A percentile compares a stretch with the other conserved stretches of the same genome.
Conservation (phyloP, 2,888 invertebrate species). For the Brachyptera risi region DNA sequence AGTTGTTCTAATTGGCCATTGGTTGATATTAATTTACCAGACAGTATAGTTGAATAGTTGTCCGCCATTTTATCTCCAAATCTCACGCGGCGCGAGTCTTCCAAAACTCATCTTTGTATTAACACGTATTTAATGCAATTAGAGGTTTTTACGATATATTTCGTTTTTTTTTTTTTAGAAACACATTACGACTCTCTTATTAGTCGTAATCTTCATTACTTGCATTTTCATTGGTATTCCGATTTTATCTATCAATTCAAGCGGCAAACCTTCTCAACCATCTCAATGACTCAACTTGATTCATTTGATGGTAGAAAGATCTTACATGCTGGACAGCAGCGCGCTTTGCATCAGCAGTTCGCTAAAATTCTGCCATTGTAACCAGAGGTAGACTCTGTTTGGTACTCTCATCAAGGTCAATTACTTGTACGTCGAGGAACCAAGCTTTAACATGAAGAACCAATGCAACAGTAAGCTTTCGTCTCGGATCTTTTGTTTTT, state of each 20-base stretch:
- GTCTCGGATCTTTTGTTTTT: conserved; percentile 7
- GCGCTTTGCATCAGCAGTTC: conserved; percentile 10
- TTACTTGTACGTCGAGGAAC: conserved; percentile 2
- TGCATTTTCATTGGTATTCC: conserved; percentile 12
- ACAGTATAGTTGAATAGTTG: no score
- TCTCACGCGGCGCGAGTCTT: no score
- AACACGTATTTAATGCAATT: conserved; percentile 10
- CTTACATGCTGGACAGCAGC: neutral
- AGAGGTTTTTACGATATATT: conserved; percentile 14
- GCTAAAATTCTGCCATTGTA: conserved; percentile 14
- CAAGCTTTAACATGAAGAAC: conserved; percentile 15
- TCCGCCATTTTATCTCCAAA: no score
- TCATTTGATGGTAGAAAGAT: neutral
- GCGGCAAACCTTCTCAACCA: conserved; percentile 18
- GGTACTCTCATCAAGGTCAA: neutral
- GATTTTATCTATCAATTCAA: conserved; percentile 22
- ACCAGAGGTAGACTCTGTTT: conserved; percentile 11
- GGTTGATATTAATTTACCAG: no score
- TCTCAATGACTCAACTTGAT: conserved; percentile 18
- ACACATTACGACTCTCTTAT: conserved; percentile 14
- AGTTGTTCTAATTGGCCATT: no score
- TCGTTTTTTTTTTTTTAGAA: neutral
- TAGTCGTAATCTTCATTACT: conserved; percentile 21
- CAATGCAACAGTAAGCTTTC: conserved; percentile 9
- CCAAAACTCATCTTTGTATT: conserved; percentile 10